These are phyloP conservation scores for Tetranychus truncatus DNA, from an alignment of 2,888 invertebrate species.

Conservation along the genomic window DNA sequence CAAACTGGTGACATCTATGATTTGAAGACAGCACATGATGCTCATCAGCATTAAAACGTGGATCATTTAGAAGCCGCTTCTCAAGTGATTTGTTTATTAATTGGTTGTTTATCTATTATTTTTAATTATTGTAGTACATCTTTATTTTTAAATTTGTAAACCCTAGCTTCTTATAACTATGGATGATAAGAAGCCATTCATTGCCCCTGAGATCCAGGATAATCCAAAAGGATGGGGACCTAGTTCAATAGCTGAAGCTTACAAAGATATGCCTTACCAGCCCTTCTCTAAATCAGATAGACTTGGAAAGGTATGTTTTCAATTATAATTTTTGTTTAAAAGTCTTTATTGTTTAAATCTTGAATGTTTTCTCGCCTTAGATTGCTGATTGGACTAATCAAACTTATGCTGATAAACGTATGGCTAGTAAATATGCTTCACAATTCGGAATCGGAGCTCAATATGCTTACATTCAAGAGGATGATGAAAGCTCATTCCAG, in stretches of 20 bases:
- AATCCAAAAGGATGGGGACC: slow-evolving; percentile 93
- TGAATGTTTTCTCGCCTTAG: slow-evolving; percentile 31
- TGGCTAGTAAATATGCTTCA: slow-evolving; percentile 69
- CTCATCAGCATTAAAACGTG: too few relatives aligned
- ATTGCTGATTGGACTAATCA: slow-evolving; percentile 93
- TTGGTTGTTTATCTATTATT: neutral
- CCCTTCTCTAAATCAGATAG: slow-evolving; percentile 97
- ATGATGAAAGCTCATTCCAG: slow-evolving; percentile 95
- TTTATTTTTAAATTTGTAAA: neutral
- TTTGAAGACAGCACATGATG: too few relatives aligned
- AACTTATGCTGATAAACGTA: slow-evolving; percentile 76
- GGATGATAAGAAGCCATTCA: slow-evolving; percentile 35
- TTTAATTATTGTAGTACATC: neutral
- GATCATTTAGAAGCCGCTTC: neutral
- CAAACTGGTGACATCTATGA: too few relatives aligned
- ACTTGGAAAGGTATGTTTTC: slow-evolving; percentile 67
- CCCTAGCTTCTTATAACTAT: neutral
- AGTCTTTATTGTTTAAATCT: neutral
- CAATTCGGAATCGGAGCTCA: slow-evolving; percentile 76
- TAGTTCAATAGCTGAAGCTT: slow-evolving; percentile 75
- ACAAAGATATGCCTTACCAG: slow-evolving; percentile 92
- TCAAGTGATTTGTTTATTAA: neutral
- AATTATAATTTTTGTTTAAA: neutral
- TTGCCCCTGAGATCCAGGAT: slow-evolving; percentile 55
- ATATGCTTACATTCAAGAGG: slow-evolving; percentile 95